Conservation (phyloP, 2,797 vertebrate species). For the Psittacula derbiana region DNA sequence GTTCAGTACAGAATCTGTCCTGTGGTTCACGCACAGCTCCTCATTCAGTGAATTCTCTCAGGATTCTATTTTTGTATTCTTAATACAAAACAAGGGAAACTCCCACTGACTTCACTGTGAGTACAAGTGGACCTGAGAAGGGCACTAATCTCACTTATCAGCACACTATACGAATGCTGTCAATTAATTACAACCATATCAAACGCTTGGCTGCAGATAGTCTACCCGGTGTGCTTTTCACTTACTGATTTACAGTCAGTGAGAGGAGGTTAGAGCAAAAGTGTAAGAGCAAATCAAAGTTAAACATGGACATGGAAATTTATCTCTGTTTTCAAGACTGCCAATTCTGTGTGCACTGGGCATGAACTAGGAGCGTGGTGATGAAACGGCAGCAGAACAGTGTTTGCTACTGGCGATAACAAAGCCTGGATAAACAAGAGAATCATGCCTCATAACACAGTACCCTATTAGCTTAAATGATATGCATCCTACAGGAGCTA, state of each 20-base stretch:
- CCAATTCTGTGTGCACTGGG: neutral
- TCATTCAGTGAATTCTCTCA: neutral
- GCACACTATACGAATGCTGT: slow-evolving; percentile 3
- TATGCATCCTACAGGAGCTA: neutral
- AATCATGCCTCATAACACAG: neutral
- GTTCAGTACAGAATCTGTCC: neutral
- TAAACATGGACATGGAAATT: neutral
- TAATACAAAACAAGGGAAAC: neutral
- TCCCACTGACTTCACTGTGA: neutral
- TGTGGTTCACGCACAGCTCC: neutral
- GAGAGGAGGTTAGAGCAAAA: neutral
- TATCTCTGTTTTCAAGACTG: neutral
- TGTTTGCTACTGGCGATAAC: neutral
- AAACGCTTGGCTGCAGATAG: neutral
- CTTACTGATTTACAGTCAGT: slow-evolving; percentile 40
- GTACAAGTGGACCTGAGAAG: neutral
- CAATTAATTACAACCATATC: slow-evolving; percentile 40
- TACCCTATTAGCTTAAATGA: neutral
- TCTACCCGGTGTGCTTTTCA: neutral
- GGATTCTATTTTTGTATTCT: neutral
- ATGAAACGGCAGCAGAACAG: neutral
- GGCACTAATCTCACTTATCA: neutral
- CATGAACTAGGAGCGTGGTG: neutral
- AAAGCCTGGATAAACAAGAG: neutral
- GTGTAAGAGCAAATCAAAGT: slow-evolving; percentile 47